Conservation (phyloP, 2,797 vertebrate species). For the Pyrocephalus nanus region DNA sequence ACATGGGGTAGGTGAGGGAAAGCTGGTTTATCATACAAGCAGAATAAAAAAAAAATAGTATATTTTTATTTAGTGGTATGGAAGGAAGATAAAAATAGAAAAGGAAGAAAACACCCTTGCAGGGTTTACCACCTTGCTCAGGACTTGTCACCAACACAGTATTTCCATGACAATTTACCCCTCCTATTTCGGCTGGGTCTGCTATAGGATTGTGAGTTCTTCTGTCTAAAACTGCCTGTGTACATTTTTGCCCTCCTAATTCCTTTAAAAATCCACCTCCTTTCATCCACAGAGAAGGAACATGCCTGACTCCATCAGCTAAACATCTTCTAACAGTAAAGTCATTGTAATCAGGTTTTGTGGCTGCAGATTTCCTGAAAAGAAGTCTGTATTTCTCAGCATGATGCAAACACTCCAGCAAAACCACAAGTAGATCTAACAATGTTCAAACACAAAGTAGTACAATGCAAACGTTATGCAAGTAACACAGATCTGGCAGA, state of each 20-base stretch:
- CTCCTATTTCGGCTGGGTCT: background rate
- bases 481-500: background rate
- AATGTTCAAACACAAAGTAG: accelerated
- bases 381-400: background rate
- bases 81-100: background rate
- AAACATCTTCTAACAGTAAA: background rate
- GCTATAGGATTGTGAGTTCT: background rate
- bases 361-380: background rate
- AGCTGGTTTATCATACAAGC: background rate
- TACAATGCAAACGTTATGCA: background rate
- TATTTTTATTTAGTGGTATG: background rate
- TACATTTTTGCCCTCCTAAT: background rate
- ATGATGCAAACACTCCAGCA: background rate
- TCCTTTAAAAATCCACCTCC: background rate
- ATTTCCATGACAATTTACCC: background rate
- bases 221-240: background rate
- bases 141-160: background rate
- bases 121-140: background rate
- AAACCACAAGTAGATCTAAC: background rate
- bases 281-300: background rate
- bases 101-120: background rate
- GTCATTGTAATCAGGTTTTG: background rate
- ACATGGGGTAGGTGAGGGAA: background rate
- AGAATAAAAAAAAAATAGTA: background rate
- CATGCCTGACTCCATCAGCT: background rate